Base-by-base conservation (phyloP, 2,888 invertebrate genomes). In the Carcina quercana region DNA sequence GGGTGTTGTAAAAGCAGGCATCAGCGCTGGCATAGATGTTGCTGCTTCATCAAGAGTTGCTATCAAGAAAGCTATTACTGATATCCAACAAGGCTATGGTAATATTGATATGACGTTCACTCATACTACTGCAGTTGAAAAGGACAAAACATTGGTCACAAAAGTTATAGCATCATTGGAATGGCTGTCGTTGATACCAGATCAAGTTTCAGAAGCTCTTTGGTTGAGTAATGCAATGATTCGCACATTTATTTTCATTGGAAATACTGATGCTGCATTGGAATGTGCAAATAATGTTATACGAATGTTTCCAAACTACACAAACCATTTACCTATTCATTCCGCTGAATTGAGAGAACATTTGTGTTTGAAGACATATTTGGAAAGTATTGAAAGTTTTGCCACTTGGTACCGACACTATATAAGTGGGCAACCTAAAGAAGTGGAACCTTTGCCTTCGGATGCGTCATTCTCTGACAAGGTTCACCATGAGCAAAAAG, bases 211-310 rank as follows among this genome's bases (percentile, higher is more conserved):
- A 21, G 96, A 96, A 71, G 91, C 94, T 6, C 62, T 97, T 13
- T 90, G 90, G 86, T 91, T 97, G 59, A 90, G 93, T n/a, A 97
- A 97, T 84, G 90, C 94, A 10, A 87, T 97, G 62, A 91, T 96
- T 54, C 89, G 96, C 38, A 89, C 88, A 35, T 97, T 96, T 65
- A 83, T 97, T 38, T 92, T 91, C 2, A 86, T 91, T 49, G 88
- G 90, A 15, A 97, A 96, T 67, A 79, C 93, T 30, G 92, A 93
- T 58, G 95, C 95, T 35, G 94, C 96, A 13, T 87, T 92, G 28
- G 83, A 89, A 38, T 91, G 93, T 30, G 89, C 94, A 48, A 47
- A 45, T 10, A 73, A 53, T 47, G 38, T 83, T 2, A 65, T 64
- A 28, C 54, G 69, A 40, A 59, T 83, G 67, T 82, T 74, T 38